phyloP scores from a whole-genome alignment of 2,113 vertebrate genomes.

The Pionites leucogaster region DNA sequence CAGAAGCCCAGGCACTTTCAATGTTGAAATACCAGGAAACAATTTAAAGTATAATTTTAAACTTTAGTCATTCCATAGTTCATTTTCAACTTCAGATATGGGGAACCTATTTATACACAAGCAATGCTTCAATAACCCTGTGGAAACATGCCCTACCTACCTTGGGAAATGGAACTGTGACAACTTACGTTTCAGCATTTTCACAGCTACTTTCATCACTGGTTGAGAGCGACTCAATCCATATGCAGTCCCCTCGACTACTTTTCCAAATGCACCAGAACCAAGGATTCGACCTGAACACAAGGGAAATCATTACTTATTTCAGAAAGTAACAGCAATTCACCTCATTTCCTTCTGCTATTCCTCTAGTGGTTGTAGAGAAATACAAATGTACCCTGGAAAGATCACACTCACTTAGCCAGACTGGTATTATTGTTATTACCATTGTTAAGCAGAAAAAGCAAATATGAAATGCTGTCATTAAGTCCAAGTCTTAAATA shows the following conservation, averaged over 20 bases:
- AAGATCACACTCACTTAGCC: not conserved
- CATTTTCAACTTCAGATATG: not conserved
- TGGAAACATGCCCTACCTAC: not conserved
- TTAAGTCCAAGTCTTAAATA: conserved; percentile 13
- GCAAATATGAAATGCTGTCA: not conserved
- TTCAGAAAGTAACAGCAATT: not conserved
- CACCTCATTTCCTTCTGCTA: not conserved
- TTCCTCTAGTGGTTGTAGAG: not conserved
- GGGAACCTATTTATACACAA: not conserved
- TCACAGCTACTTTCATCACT: conserved; percentile 98
- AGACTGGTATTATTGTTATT: not conserved
- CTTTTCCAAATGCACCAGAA: conserved; percentile 97
- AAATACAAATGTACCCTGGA: not conserved
- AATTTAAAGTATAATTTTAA: not conserved
- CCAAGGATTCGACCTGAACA: conserved; percentile 91
- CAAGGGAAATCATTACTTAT: not conserved
- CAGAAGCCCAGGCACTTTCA: not conserved
- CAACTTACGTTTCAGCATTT: conserved; percentile 98
- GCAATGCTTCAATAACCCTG: not conserved
- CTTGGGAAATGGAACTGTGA: not conserved
- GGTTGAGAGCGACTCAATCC: conserved; percentile 95
- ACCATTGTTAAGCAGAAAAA: not conserved
- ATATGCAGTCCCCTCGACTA: conserved; percentile 96
- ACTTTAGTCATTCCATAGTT: not conserved
- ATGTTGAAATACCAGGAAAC: not conserved